Base-by-base conservation (phyloP, 1,140 invertebrate species). In the Trichonephila inaurata region DNA sequence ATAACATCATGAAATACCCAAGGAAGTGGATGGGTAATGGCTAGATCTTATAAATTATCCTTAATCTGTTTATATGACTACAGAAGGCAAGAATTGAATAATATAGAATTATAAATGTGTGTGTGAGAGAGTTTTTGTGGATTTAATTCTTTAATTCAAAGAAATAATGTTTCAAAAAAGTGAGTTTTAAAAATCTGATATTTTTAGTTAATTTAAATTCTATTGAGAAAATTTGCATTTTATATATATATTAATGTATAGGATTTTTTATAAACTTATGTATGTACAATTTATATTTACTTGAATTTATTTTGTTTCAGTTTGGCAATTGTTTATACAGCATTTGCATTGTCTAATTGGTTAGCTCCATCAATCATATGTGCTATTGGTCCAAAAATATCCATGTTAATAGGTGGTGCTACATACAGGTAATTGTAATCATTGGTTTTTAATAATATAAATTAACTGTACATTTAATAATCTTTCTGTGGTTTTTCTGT, bases 271-370 rank as follows among this genome's bases (percentile, higher is more conserved):
- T 40, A 1, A 40, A 40, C 33, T 40, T 51, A 51, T 69, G n/a
- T 14, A n/a, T 8, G 4, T 69, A 69, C 2, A 69, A 69, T n/a
- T 66, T 28, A 14, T 24, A 69, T 69, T 69, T 69, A 51, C 51
- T n/a, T 69, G 66, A 69, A 69, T 12, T 24, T 69, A 69, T 24
- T 28, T 24, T 93, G 62, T 62, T 94, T 58, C n/a, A 95, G 94
- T 88, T 96, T 99, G 95, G 98, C 98, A 10, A 97, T 99, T 95
- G 98, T 99, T 94, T 99, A 99, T 95, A 97, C 97, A 0, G 97
- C 98, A 2, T 98, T 99, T 95, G 98, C 98, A 0, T 95, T 98
- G 7, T 98, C 97, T 95, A 99, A 99, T 95, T 99, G 98, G 98
- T 95, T 98, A 95, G 98, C 98, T 2, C 99, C 99, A 0, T 98